Evolutionary conservation across 2,888 invertebrate species (phyloP), one percentile per base, ranked within the genome.

Genomic region (Macrosoma leucophasiata): DNA sequence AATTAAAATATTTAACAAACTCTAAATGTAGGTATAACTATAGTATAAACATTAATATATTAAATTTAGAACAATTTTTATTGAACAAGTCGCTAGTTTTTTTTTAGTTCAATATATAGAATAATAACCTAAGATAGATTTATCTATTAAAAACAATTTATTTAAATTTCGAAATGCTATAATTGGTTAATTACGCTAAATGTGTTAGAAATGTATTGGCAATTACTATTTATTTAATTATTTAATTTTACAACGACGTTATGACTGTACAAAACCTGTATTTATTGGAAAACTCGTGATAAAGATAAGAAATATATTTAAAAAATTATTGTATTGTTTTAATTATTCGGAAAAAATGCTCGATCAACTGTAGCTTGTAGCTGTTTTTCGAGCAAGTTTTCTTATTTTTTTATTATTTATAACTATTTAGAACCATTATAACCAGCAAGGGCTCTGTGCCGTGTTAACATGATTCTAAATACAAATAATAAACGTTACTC

Each of bases 21-120:
- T 65, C 63, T 78, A 71, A 66, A 68, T 68, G 34, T 36, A 39
- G 34, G 27, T 48, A 58, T 60, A 60, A 57, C 58, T 67, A 68
- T 68, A 60, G 55, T 70, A 54, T 65, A 62, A 64, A 72, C 68
- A 70, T 64, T 61, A 55, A 52, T 50, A 46, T 52, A 50, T 51
- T 56, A 59, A 54, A 58, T 75, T 79, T 76, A 79, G 77, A 79
- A 81, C 78, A 79, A 69, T 73, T 65, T 67, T 76, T 76, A 71
- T 75, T 79, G 75, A 79, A 81, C 79, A 67, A 72, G 63, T 72
- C 61, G 58, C 73, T 75, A 75, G 52, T 26, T 27, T 24, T 65
- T 48, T 66, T 63, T n/a, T n/a, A n/a, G n/a, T n/a, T 62, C 44
- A 47, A 52, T 50, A 51, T 48, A 67, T 59, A 62, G 46, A 62